Evolutionary conservation across 2,113 vertebrate genomes (phyloP).

Genomic region (Ptilorrhoa leucosticta): DNA sequence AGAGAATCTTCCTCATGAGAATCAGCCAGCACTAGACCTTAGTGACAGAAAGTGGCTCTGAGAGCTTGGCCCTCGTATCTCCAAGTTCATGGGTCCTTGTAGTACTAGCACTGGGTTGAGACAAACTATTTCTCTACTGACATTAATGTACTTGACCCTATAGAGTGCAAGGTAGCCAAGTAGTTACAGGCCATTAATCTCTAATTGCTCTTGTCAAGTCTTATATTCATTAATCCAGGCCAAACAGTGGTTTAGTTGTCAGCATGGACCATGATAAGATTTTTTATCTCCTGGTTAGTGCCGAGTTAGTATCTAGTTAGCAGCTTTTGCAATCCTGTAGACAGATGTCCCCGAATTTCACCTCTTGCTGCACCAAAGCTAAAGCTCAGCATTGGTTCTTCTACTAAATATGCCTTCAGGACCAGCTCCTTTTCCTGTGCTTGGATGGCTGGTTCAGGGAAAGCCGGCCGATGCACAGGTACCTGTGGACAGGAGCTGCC

Average conservation of each 20-base stretch:
- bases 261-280: background rate
- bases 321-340: background rate
- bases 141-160: background rate
- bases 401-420: background rate
- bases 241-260: background rate
- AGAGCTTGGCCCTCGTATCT: background rate
- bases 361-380: fast-evolving
- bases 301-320: background rate
- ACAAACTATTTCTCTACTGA: background rate
- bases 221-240: background rate
- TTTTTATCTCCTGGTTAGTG: background rate
- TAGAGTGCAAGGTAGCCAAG: background rate
- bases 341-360: fast-evolving
- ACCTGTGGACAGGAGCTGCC: background rate
- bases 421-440: background rate
- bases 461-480: fast-evolving
- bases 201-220: background rate
- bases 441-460: background rate
- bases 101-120: background rate
- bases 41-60: background rate
- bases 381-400: background rate
- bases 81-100: background rate
- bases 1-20: background rate
- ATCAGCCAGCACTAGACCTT: fast-evolving
- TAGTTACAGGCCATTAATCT: slow-evolving; percentile 28